Percentiles rank a stretch among this genome's conserved stretches.
These are phyloP conservation scores for Dynastes tityus DNA, from an alignment of 2,888 invertebrate genomes.

Conservation along the genomic window DNA sequence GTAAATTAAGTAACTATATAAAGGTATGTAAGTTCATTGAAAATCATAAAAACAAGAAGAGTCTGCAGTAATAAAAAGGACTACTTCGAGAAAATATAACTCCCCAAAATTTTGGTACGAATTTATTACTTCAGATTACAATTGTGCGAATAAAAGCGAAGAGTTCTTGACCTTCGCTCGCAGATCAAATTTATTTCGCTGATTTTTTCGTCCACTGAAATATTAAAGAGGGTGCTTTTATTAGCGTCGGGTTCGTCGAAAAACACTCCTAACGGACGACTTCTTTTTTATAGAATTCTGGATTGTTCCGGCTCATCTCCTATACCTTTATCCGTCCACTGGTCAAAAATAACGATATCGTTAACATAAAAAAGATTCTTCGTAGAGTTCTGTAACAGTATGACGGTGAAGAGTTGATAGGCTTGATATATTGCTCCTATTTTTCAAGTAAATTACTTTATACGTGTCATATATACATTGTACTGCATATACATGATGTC, in stretches of 20 bases:
- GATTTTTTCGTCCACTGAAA: conserved; percentile 18
- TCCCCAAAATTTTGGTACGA: not conserved
- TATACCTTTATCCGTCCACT: conserved; percentile 17
- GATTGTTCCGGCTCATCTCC: conserved; percentile 14
- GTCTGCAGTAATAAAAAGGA: too few relatives aligned
- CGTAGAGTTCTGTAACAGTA: not conserved
- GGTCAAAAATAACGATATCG: conserved; percentile 28
- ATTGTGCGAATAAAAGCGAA: not conserved
- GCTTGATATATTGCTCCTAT: not conserved
- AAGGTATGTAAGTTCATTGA: too few relatives aligned
- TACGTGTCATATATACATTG: not conserved
- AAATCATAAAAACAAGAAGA: too few relatives aligned
- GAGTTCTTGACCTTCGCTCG: conserved; percentile 2
- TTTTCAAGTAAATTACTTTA: not conserved
- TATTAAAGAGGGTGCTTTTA: conserved; percentile 29
- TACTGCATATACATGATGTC: not conserved
- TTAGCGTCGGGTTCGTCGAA: not conserved
- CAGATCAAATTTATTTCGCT: conserved; percentile 20
- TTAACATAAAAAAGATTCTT: conserved; percentile 6
- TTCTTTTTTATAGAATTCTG: conserved; percentile 15
- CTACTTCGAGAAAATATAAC: not conserved
- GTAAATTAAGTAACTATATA: too few relatives aligned
- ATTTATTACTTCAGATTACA: conserved; percentile 14
- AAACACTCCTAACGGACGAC: not conserved
- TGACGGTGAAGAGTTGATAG: not conserved